Conservation (phyloP, 2,113 vertebrate species). For the Diphyllodes magnificus region DNA sequence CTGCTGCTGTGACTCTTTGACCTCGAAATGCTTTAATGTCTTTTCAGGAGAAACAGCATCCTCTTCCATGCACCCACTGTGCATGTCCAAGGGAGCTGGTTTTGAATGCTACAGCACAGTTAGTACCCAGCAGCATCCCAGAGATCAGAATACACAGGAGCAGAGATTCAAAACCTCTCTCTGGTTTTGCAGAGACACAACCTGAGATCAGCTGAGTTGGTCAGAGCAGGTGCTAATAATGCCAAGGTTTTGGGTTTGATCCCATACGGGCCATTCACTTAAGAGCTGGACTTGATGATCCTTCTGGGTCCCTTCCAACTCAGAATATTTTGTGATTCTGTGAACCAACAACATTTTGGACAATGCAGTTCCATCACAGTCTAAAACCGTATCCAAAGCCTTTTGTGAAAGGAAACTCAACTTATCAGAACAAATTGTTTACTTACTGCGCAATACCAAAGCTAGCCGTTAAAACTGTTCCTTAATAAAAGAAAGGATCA, state of each 20-base stretch:
- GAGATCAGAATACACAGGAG: neutral
- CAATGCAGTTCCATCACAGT: neutral
- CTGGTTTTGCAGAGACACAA: neutral
- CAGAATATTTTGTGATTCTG: neutral
- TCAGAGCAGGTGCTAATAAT: neutral
- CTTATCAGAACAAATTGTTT: neutral
- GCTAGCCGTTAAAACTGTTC: neutral
- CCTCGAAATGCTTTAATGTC: rapidly evolving
- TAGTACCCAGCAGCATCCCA: neutral
- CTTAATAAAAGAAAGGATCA: neutral
- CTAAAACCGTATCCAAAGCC: neutral
- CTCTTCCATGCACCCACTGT: neutral
- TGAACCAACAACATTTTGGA: neutral
- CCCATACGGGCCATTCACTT: neutral
- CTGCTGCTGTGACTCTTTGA: neutral
- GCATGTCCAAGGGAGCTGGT: neutral
- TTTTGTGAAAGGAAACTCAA: neutral
- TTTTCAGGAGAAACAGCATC: neutral
- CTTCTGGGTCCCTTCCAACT: neutral
- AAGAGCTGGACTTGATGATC: neutral
- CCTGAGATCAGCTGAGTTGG: neutral
- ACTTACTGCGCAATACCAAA: neutral
- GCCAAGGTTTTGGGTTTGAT: neutral
- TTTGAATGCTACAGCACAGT: neutral
- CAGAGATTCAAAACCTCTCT: neutral